These are phyloP conservation scores for Camponotus pennsylvanicus DNA, from an alignment of 1,140 invertebrate genomes.

Conservation along the genomic window DNA sequence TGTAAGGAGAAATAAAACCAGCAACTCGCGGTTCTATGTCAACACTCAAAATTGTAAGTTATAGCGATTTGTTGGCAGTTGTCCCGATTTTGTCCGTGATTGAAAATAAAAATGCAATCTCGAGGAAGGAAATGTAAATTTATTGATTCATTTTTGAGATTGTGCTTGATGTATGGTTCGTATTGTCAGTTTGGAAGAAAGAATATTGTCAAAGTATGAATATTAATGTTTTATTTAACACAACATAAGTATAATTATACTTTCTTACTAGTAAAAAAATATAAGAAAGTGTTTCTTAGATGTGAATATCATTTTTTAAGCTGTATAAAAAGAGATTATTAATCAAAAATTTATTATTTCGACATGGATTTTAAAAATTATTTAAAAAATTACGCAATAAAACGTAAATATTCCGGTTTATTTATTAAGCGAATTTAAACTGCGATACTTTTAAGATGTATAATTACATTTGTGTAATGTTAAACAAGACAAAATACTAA, in stretches of 20 bases:
- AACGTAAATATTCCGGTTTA: no score
- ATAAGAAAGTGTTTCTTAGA: no score
- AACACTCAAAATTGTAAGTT: slow-evolving; percentile 38
- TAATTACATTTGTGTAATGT: no score
- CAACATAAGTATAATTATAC: background rate
- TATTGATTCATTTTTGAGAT: slow-evolving; percentile 41
- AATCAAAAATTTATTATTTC: no score
- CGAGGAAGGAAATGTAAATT: slow-evolving; percentile 40
- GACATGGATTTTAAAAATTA: no score
- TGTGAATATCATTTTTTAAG: no score
- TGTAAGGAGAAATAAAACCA: background rate
- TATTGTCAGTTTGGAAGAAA: background rate
- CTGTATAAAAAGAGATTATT: no score
- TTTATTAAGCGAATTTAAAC: no score
- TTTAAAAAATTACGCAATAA: no score
- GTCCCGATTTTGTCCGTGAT: slow-evolving; percentile 32
- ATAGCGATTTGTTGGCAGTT: slow-evolving; percentile 14
- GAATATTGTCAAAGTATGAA: slow-evolving; percentile 1
- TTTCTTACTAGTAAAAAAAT: background rate
- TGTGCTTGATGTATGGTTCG: slow-evolving; percentile 8
- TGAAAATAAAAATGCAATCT: slow-evolving; percentile 51
- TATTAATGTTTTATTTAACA: background rate
- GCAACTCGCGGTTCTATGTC: background rate
- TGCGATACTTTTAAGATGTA: no score
- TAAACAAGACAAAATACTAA: no score